A percentile compares a stretch with the other conserved stretches of the same genome.
phyloP scores from a whole-genome alignment of 1,140 invertebrate genomes.

The Anoplolepis gracilipes region DNA sequence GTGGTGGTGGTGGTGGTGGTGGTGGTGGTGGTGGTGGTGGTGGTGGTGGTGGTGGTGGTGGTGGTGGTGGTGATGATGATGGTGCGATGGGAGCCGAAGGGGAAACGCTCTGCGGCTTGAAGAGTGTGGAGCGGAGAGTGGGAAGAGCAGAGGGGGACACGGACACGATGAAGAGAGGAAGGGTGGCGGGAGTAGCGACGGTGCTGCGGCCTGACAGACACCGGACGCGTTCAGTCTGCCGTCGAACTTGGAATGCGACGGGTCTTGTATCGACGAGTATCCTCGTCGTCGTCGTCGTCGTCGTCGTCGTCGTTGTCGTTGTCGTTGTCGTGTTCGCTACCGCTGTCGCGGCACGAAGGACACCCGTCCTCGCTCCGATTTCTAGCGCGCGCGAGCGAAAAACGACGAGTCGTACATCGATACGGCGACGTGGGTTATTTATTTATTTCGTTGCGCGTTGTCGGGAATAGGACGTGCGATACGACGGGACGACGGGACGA shows the following conservation, averaged over 20 bases:
- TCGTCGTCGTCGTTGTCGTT: not conserved
- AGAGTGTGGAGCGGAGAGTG: constrained; percentile 10
- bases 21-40: not conserved
- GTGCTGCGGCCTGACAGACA: constrained; percentile 83
- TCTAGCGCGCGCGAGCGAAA: not conserved
- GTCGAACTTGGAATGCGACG: constrained; percentile 77
- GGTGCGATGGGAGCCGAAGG: constrained; percentile 48
- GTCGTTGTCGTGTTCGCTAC: not conserved
- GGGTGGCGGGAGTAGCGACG: constrained; percentile 68
- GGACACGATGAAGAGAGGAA: not conserved
- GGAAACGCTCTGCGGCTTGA: constrained; percentile 27
- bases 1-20: not conserved
- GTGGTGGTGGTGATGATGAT: not conserved
- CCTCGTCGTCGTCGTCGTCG: constrained; percentile 29
- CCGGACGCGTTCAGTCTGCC: constrained; percentile 82
- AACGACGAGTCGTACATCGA: constrained; percentile 18
- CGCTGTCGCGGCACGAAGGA: constrained; percentile 10
- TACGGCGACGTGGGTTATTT: no score
- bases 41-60: constrained; percentile 48
- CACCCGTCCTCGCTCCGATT: constrained; percentile 21
- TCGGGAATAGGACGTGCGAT: not conserved
- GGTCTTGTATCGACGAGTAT: constrained; percentile 63
- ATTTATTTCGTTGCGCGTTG: not conserved
- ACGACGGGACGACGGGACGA: not conserved
- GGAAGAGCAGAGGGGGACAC: constrained; percentile 38